Conservation (phyloP, 2,888 invertebrate species). For the Invenusta paracnida region DNA sequence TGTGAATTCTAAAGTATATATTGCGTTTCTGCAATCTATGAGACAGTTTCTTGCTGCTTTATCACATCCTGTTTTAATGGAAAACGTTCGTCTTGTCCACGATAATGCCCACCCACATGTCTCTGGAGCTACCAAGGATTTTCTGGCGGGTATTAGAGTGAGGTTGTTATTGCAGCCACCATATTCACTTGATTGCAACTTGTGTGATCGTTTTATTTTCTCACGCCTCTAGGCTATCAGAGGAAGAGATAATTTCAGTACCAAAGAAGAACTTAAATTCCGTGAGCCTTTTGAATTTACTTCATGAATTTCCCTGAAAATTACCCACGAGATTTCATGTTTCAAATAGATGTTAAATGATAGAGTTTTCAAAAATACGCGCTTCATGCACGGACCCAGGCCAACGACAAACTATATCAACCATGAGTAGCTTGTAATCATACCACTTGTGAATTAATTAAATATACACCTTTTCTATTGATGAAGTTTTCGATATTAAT, state of each 20-base stretch:
- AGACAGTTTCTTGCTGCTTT: not conserved
- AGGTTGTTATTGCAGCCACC: conserved; percentile 26
- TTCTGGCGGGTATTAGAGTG: not conserved
- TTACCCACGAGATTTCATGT: too few species aligned
- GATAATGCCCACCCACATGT: not conserved
- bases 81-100: not conserved
- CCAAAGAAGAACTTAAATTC: conserved; percentile 23
- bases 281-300: too few species aligned
- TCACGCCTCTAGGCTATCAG: conserved; percentile 8
- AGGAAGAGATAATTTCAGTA: conserved; percentile 2
- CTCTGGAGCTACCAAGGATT: not conserved
- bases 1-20: not conserved
- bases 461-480: too few species aligned
- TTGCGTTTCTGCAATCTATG: not conserved
- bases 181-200: not conserved
- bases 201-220: not conserved
- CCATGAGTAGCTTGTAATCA: too few species aligned
- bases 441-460: too few species aligned
- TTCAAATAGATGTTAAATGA: too few species aligned
- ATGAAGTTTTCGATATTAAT: too few species aligned
- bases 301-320: too few species aligned
- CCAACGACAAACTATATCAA: too few species aligned
- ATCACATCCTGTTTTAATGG: not conserved
- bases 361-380: too few species aligned
- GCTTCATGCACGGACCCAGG: too few species aligned